Conservation (phyloP, 2,888 invertebrate genomes). For the Cactoblastis cactorum region DNA sequence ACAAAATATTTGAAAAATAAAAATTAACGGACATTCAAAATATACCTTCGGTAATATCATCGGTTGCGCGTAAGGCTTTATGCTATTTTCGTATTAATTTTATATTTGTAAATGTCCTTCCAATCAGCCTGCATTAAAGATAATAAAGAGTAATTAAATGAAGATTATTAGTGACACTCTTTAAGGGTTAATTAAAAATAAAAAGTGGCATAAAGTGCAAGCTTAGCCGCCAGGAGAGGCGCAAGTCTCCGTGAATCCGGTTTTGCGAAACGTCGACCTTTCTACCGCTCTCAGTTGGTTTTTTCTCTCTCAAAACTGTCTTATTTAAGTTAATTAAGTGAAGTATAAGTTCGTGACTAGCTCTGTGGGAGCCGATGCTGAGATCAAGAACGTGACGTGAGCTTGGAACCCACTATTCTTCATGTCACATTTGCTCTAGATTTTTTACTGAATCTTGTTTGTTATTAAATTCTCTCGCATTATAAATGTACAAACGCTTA, state of each 20-base stretch:
- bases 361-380: conserved; percentile 53
- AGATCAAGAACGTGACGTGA: conserved; percentile 50
- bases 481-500: no score
- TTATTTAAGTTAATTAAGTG: conserved; percentile 78
- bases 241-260: conserved; percentile 48
- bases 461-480: no score
- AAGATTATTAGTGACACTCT: conserved; percentile 43
- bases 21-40: no score
- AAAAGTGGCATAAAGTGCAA: conserved; percentile 62
- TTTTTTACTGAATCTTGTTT: conserved; percentile 17
- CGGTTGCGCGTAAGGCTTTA: background rate
- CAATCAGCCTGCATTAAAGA: conserved; percentile 5
- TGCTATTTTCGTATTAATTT: background rate
- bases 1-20: no score
- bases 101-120: background rate
- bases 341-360: conserved; percentile 79
- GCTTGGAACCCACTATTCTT: conserved; percentile 27
- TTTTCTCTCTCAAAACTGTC: conserved; percentile 71
- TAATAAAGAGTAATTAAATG: conserved; percentile 26
- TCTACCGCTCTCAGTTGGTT: conserved; percentile 48
- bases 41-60: no score
- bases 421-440: conserved; percentile 34
- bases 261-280: conserved; percentile 59
- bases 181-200: conserved; percentile 63
- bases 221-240: conserved; percentile 41